Conservation (phyloP, 2,797 vertebrate species). For the Lagorchestes hirsutus region DNA sequence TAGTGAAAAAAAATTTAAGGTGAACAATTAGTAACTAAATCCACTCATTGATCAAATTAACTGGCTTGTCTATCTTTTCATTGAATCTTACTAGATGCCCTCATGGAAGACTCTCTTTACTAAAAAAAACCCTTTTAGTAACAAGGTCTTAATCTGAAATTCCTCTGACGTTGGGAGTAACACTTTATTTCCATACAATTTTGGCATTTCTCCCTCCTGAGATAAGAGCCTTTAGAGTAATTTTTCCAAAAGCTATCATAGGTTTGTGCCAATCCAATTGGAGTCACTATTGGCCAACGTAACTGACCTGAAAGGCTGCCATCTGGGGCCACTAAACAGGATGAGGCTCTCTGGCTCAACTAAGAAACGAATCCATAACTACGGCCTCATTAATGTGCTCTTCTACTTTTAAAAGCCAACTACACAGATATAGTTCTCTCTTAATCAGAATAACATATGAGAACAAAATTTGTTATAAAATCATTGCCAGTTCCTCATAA, state of each 20-base stretch:
- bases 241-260: neutral
- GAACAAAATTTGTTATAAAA: neutral
- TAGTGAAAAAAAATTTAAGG: conserved; percentile 53
- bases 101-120: conserved; percentile 25
- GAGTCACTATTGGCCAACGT: neutral
- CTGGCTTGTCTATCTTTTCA: conserved; percentile 49
- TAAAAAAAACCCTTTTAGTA: conserved; percentile 43
- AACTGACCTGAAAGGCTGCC: neutral
- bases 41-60: conserved; percentile 68
- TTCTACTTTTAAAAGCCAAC: neutral
- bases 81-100: conserved; percentile 57
- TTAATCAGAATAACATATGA: neutral
- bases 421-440: neutral
- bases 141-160: conserved; percentile 42
- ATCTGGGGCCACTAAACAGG: conserved; percentile 20
- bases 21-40: conserved; percentile 67
- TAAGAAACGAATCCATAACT: conserved; percentile 15
- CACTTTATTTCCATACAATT: conserved; percentile 32
- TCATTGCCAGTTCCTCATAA: neutral
- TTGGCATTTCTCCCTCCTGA: conserved; percentile 7
- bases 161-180: conserved; percentile 31
- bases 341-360: neutral
- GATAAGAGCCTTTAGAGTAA: neutral
- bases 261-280: neutral
- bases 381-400: neutral